phyloP scores from a whole-genome alignment of 1,140 invertebrate genomes.

The Ceratina australensis region DNA sequence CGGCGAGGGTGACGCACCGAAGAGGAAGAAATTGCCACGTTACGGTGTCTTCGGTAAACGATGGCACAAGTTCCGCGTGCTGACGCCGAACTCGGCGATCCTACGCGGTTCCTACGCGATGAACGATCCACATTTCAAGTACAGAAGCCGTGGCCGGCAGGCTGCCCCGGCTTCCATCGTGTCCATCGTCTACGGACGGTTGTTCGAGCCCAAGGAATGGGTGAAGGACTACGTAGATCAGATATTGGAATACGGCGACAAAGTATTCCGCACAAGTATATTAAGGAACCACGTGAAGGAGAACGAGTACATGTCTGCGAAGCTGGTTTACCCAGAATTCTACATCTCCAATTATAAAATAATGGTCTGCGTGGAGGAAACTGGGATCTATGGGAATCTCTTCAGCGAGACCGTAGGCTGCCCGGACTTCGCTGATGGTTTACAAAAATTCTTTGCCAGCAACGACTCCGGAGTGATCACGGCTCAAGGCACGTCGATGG shows the following conservation, averaged over 20 bases:
- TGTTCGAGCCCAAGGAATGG: constrained; percentile 68
- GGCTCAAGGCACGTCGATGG: constrained; percentile 64
- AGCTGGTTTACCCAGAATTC: constrained; percentile 66
- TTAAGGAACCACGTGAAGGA: constrained; percentile 50
- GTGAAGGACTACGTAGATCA: constrained; percentile 57
- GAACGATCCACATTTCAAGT: constrained; percentile 63
- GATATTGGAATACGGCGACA: constrained; percentile 67
- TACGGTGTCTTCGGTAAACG: constrained; percentile 35
- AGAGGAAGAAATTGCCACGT: not conserved
- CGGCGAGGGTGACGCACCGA: constrained; percentile 37
- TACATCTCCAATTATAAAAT: constrained; percentile 69
- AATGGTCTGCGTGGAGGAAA: constrained; percentile 58
- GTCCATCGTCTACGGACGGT: constrained; percentile 62
- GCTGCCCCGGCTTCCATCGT: constrained; percentile 61
- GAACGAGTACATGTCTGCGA: constrained; percentile 62
- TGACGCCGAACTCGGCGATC: constrained; percentile 56
- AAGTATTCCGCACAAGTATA: constrained; percentile 64
- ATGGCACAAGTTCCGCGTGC: constrained; percentile 66
- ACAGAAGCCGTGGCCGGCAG: constrained; percentile 68
- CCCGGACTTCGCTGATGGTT: constrained; percentile 63
- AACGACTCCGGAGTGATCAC: constrained; percentile 67
- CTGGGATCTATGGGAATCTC: constrained; percentile 63
- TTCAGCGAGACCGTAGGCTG: constrained; percentile 60
- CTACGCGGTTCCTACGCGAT: constrained; percentile 66
- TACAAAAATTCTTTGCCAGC: constrained; percentile 59